phyloP scores from a whole-genome alignment of 1,140 invertebrate genomes.

The Pogonognathellus flavescens region DNA sequence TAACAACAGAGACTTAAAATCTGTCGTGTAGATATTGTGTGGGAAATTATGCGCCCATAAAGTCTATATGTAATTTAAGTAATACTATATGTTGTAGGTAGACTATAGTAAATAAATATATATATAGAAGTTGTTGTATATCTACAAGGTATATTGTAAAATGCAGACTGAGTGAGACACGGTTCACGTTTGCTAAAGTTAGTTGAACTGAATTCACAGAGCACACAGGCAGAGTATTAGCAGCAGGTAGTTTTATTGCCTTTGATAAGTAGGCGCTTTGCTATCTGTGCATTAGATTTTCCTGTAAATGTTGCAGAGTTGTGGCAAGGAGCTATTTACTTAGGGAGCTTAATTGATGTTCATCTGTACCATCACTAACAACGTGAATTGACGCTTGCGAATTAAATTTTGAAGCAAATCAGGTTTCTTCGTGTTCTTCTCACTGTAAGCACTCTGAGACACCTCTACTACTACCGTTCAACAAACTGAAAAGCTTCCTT shows the following conservation, averaged over 20 bases:
- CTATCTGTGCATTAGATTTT: neutral
- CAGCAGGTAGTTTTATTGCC: neutral
- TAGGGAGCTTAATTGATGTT: neutral
- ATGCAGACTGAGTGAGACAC: too few species aligned
- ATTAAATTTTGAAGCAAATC: constrained; percentile 4
- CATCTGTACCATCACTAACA: neutral
- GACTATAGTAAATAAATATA: too few species aligned
- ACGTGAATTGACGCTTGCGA: neutral
- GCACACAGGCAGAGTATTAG: neutral
- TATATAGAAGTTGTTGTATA: too few species aligned
- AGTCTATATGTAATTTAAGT: too few species aligned
- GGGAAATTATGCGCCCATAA: too few species aligned
- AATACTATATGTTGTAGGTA: too few species aligned
- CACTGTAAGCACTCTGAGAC: neutral
- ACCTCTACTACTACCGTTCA: neutral
- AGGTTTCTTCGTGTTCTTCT: neutral
- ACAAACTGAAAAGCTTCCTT: constrained; percentile 17
- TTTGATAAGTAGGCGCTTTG: neutral
- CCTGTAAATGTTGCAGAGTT: neutral
- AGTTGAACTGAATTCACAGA: neutral
- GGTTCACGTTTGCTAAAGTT: too few species aligned
- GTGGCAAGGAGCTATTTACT: neutral
- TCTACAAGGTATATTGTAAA: too few species aligned
- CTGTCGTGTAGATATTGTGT: too few species aligned
- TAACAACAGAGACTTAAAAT: too few species aligned